Evolutionary conservation across 2,113 vertebrate species (phyloP), one percentile per base, ranked within the genome.

Genomic region (Orthonyx spaldingii): DNA sequence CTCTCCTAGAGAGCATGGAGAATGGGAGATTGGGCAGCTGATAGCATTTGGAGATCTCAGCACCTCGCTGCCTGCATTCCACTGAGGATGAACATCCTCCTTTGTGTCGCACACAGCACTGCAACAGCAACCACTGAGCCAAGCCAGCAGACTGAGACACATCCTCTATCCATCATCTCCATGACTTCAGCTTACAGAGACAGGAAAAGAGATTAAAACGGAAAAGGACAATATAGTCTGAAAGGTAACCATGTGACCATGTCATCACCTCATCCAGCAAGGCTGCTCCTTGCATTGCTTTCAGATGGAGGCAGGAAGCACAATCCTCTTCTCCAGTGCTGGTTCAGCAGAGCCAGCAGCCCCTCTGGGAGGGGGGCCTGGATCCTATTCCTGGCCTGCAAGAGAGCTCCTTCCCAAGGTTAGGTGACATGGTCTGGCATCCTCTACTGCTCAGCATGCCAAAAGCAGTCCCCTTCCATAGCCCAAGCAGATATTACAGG

Each of bases 171-270:
- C 75, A 85, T 65, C 53, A 24, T 61, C 80, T 76, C 95, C 79
- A 39, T 2, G 39, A 78, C 81, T 94, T 86, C 82, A 97, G 76
- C 49, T 95, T 37, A 24, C 64, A 83, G 75, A 96, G 76, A 92
- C 82, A 86, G 95, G 68, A 76, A 76, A 93, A 97, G 92, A 92
- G 85, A 93, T 89, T 80, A 96, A 96, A 94, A 71, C 89, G 42
- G 81, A 90, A 96, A 94, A 95, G 89, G 85, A 89, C 59, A 77
- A 41, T 13, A 33, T 3, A 59, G 68, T 56, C 79, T 64, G 44
- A 60, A 92, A 65, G 70, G 49, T 44, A 39, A 86, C 70, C 64
- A 75, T 7, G 16, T 41, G 44, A 18, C 84, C 80, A 39, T 52
- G 50, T n/a, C 90, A 83, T 64, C 85, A 78, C 90, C 82, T 95